Base-by-base conservation (phyloP, 2,797 vertebrate genomes). In the Macroramphosus scolopax region DNA sequence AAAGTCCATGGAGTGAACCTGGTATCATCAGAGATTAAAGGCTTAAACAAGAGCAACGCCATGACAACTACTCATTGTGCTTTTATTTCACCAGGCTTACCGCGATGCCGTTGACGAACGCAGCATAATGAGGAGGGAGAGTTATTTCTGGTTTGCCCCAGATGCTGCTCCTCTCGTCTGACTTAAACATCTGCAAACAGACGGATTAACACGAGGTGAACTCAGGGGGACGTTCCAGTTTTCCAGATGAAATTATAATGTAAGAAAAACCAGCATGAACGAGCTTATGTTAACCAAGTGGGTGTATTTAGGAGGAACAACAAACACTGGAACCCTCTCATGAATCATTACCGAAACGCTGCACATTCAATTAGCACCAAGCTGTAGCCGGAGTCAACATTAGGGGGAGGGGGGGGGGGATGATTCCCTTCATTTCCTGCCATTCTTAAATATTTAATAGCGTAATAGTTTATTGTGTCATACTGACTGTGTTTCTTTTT, bases 1-100 rank as follows among this genome's bases (percentile, higher is more conserved):
- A 81, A 96, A 98, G 68, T 97, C 95, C 95, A 98, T 96, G 8
- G 95, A 94, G 78, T 98, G 96, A 44, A 95, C 89, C 95, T 98
- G 46, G 6, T 32, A 13, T 14, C 0, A 13, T 1, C 28, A 48
- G 12, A 49, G 1, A 49, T 4, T 8, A 39, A 24, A 8, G 33
- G 5, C 20, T 39, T 8, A 10, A 35, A 47, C 6, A 18, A 17
- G 8, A 29, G n/a, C 7, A 11, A 0, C 4, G n/a, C 10, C 3
- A 17, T 3, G 1, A 5, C 4, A 2, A 3, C 6, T 8, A 32
- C 13, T 24, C 4, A 0, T 5, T 1, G 32, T 43, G 36, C 17
- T 13, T 34, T 48, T 9, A 6, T 48, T 22, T 25, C 29, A 38
- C 1, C 3, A 28, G 29, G 45, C 93, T 91, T 92, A 98, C 95